Conservation (phyloP, 2,888 invertebrate genomes). For the Brenthis ino region DNA sequence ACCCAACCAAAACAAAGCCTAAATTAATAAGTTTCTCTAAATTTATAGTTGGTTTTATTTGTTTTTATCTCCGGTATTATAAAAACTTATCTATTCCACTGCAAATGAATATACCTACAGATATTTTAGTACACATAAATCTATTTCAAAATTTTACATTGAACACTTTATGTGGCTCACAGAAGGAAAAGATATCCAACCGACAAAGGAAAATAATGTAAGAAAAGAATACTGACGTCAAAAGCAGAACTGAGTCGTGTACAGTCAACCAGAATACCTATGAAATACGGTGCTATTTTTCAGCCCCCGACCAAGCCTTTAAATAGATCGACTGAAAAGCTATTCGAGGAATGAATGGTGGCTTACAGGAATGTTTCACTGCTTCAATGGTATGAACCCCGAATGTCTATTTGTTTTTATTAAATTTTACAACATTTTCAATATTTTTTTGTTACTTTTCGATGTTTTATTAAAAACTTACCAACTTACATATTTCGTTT, state of each 20-base stretch:
- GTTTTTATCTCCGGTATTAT: not conserved
- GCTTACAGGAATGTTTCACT: constrained; percentile 21
- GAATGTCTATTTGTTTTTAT: constrained; percentile 1
- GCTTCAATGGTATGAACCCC: constrained; percentile 16
- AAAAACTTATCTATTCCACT: not conserved
- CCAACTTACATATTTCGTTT: no score
- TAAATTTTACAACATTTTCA: not conserved
- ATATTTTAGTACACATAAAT: constrained; percentile 11
- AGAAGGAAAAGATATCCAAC: constrained; percentile 26
- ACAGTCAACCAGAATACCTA: constrained; percentile 25
- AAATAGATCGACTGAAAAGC: constrained; percentile 28
- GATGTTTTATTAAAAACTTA: no score
- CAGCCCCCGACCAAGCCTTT: constrained; percentile 23
- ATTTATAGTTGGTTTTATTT: not conserved
- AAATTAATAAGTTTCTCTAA: no score
- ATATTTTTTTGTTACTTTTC: not conserved
- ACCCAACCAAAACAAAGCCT: no score
- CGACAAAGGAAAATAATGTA: constrained; percentile 33
- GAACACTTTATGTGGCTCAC: constrained; percentile 25
- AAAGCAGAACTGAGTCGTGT: constrained; percentile 30
- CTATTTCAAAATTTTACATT: constrained; percentile 12
- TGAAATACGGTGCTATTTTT: constrained; percentile 30
- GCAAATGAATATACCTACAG: not conserved
- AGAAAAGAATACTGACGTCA: constrained; percentile 33
- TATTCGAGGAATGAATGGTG: constrained; percentile 29